phyloP scores from a whole-genome alignment of 2,113 vertebrate species.

The Centropristis striata region DNA sequence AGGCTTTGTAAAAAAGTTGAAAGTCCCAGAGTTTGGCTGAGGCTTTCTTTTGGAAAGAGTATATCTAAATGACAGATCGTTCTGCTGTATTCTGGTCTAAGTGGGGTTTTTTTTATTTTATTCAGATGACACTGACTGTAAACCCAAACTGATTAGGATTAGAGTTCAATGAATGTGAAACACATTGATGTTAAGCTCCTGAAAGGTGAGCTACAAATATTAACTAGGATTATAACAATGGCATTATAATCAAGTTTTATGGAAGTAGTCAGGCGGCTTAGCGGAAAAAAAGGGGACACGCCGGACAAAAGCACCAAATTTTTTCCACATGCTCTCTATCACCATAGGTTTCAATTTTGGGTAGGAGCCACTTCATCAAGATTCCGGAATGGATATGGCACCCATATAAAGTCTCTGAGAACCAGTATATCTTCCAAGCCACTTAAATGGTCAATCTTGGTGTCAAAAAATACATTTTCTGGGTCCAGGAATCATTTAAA shows the following conservation, averaged over 20 bases:
- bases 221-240: conserved; percentile 5
- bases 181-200: conserved; percentile 15
- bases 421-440: no score
- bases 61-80: conserved; percentile 58
- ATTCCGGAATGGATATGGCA: no score
- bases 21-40: conserved; percentile 43
- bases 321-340: no score
- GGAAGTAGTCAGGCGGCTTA: no score
- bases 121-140: conserved; percentile 5
- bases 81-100: neutral
- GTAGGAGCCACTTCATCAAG: no score
- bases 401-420: no score
- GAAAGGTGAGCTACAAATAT: conserved; percentile 11
- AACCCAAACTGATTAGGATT: conserved; percentile 44
- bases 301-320: no score
- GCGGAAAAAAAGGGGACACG: no score
- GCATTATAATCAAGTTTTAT: conserved; percentile 3
- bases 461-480: no score
- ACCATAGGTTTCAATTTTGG: no score
- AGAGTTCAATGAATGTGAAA: conserved; percentile 19
- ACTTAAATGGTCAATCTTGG: no score
- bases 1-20: conserved; percentile 53
- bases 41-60: conserved; percentile 27
- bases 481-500: no score
- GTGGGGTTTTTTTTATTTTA: conserved; percentile 13